Percentiles rank a stretch among this genome's conserved stretches.
phyloP scores from a whole-genome alignment of 2,797 vertebrate species.

The Spinus pinus region DNA sequence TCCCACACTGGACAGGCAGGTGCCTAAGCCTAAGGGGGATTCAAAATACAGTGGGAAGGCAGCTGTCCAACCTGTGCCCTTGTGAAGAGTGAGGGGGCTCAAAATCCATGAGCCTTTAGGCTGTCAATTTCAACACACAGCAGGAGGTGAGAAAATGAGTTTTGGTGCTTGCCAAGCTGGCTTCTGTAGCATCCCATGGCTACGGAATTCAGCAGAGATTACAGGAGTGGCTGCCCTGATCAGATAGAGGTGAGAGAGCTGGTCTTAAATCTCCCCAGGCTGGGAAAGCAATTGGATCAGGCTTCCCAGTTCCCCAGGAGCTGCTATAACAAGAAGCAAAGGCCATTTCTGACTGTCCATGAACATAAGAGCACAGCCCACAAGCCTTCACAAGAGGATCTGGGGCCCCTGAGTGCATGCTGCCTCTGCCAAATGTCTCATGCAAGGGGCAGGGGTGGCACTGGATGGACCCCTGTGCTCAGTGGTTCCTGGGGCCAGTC shows the following conservation, averaged over 20 bases:
- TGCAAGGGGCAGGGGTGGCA: accelerated
- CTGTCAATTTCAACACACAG: background rate
- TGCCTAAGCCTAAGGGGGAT: accelerated
- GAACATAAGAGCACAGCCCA: background rate
- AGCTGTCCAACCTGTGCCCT: background rate
- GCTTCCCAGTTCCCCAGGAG: background rate
- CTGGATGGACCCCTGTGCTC: accelerated
- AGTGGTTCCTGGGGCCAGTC: background rate
- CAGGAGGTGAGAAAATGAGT: background rate
- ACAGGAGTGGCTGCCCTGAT: accelerated
- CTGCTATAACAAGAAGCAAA: background rate
- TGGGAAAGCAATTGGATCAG: background rate
- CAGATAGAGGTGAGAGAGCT: accelerated
- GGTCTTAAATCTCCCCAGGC: background rate
- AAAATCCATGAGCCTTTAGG: background rate
- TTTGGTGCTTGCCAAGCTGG: background rate
- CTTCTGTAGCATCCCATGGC: background rate
- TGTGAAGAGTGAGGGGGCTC: background rate
- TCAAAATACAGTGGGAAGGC: background rate
- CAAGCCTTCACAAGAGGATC: background rate
- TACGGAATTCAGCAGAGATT: background rate
- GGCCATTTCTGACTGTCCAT: accelerated
- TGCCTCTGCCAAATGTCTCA: background rate
- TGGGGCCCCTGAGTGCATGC: accelerated
- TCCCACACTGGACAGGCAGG: background rate